Conservation (phyloP, 2,113 vertebrate genomes). For the Acanthochromis polyacanthus region DNA sequence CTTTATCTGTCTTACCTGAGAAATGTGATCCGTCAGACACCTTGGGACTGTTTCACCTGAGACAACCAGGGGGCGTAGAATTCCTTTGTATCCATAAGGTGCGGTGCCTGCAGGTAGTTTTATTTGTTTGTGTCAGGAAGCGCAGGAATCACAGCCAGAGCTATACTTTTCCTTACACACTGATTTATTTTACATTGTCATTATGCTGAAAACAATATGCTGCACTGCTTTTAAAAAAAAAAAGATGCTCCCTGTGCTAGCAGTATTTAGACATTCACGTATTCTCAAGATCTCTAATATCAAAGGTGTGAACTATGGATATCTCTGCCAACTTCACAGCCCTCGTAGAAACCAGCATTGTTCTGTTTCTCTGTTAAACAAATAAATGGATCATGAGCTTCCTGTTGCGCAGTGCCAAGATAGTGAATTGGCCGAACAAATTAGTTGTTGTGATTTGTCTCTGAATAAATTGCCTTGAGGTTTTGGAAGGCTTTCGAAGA, state of each 20-base stretch:
- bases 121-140: slow-evolving; percentile 1
- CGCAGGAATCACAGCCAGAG: not conserved
- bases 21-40: slow-evolving; percentile 32
- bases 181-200: not conserved
- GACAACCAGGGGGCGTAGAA: slow-evolving; percentile 83
- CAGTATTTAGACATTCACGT: not conserved
- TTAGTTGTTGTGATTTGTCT: slow-evolving; percentile 10
- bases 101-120: slow-evolving; percentile 38
- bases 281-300: not conserved
- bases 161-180: not conserved
- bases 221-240: not conserved
- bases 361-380: slow-evolving; percentile 26
- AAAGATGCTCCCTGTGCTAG: not conserved
- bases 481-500: slow-evolving; percentile 54
- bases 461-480: slow-evolving; percentile 46
- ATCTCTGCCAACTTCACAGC: slow-evolving; percentile 24
- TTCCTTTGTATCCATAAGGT: slow-evolving; percentile 66
- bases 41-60: slow-evolving; percentile 64
- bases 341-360: slow-evolving; percentile 32
- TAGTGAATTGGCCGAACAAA: slow-evolving; percentile 4
- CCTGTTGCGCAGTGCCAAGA: slow-evolving; percentile 13
- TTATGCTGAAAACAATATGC: not conserved
- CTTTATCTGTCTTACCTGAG: slow-evolving; percentile 41
- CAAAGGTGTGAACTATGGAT: slow-evolving; percentile 20
- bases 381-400: not conserved